Evolutionary conservation across 2,113 vertebrate genomes (phyloP), one percentile per base, ranked within the genome.

Genomic region (Coryphaenoides rupestris): DNA sequence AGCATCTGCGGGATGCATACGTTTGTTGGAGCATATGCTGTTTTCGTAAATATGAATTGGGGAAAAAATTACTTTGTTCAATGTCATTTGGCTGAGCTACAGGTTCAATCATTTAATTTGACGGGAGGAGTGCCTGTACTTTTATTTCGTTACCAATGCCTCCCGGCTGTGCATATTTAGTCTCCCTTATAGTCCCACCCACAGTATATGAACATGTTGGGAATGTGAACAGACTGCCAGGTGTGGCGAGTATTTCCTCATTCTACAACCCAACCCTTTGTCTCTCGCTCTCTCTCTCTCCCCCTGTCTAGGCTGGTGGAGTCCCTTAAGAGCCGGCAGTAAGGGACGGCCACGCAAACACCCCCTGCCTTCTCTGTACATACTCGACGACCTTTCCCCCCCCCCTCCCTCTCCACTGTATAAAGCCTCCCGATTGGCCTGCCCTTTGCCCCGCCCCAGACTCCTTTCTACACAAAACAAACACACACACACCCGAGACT

Each of bases 301-400:
- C 45, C 76, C 68, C 52, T 13, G n/a, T n/a, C n/a, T 69, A 99
- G 97, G 97, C 84, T 99, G 85, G 96, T 97, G 83, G 96, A 99
- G 75, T 91, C 96, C 15, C 77, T 99, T 75, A 99, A 98, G 89
- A 98, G 92, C 89, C 92, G 96, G 70, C 96, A 98, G 90, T 99
- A 91, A 93, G 62, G 19, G 7, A 19, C 52, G 21, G 21, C 14
- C 59, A 17, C 52, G 63, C 40, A 3, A 62, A 71, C 33, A 62
- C 40, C 19, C 64, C n/a, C 33, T 24, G 16, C 58, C 15, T 4
- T 28, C 55, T 72, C 22, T 90, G 88, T 90, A 86, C 50, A 90
- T 89, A 87, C 63, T 75, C 61, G 75, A 12, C 70, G 75, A 77
- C 76, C 77, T 66, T 75, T 76, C 69, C 21, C 22, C 22, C 22